Percentiles rank a stretch among this genome's conserved stretches.
Conservation (phyloP, 92 coral and sea anemone species). For the Hydrozoanthus gracilis region DNA sequence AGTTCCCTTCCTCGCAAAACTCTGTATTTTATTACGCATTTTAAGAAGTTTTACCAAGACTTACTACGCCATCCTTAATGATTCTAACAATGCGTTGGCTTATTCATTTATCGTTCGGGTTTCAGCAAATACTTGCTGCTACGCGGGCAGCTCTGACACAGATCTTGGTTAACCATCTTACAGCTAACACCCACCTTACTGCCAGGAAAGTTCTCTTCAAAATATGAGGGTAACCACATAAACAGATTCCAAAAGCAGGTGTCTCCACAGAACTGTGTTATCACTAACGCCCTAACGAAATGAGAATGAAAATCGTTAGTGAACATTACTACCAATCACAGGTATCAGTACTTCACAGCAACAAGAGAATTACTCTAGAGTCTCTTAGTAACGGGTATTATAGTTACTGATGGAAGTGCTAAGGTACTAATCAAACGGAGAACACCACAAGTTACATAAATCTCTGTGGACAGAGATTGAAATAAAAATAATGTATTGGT, state of each 20-base stretch:
- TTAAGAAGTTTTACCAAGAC: too few species aligned
- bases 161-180: not conserved
- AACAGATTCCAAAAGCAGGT: conserved; percentile 46
- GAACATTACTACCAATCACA: not conserved
- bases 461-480: too few species aligned
- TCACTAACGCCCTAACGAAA: conserved; percentile 33
- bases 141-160: too few species aligned
- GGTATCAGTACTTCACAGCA: not conserved
- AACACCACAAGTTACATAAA: too few species aligned
- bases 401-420: not conserved
- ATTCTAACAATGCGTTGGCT: not conserved
- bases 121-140: too few species aligned
- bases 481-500: too few species aligned
- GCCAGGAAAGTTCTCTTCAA: conserved; percentile 42
- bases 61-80: too few species aligned
- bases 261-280: conserved; percentile 43
- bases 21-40: too few species aligned
- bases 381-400: not conserved
- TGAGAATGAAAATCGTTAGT: not conserved
- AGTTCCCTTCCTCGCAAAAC: too few species aligned
- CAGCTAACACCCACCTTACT: conserved; percentile 18
- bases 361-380: too few species aligned
- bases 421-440: too few species aligned
- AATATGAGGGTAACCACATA: conserved; percentile 44
- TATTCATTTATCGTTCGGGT: too few species aligned